These are phyloP conservation scores for Toxotes chatareus DNA, from an alignment of 2,113 vertebrate species.

Conservation along the genomic window DNA sequence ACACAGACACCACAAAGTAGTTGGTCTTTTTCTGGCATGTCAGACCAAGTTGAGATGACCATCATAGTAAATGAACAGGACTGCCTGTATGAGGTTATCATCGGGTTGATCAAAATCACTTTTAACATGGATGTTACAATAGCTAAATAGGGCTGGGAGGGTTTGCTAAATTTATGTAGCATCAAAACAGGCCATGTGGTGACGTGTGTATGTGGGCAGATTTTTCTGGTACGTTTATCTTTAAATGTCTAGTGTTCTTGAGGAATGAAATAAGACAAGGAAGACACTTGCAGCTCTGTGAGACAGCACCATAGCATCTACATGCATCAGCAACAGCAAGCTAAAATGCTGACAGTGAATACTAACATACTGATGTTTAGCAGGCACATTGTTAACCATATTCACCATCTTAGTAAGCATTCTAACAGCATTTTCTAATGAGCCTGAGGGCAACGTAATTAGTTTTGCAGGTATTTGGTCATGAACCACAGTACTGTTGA, in stretches of 20 bases:
- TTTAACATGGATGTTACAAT: background rate
- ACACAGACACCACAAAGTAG: constrained; percentile 29
- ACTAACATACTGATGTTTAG: background rate
- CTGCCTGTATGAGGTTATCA: background rate
- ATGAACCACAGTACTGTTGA: background rate
- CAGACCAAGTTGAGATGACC: constrained; percentile 25
- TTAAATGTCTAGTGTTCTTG: background rate
- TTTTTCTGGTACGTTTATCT: background rate
- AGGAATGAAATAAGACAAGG: background rate
- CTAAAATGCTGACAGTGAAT: background rate
- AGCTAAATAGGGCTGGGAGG: background rate
- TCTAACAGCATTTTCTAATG: background rate
- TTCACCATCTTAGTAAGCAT: background rate
- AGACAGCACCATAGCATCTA: background rate
- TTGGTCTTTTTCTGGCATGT: constrained; percentile 45
- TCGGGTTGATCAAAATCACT: background rate
- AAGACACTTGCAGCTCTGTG: background rate
- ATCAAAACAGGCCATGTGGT: background rate
- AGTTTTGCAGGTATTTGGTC: background rate
- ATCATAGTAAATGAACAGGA: background rate
- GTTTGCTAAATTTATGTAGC: background rate
- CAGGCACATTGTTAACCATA: background rate
- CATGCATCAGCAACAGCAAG: too few species aligned
- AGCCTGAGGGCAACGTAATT: background rate
- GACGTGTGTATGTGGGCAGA: background rate